A percentile compares a stretch with the other conserved stretches of the same genome.
These are phyloP conservation scores for Cryptoprocta ferox DNA, from an alignment of 2,797 vertebrate genomes.

Conservation along the genomic window DNA sequence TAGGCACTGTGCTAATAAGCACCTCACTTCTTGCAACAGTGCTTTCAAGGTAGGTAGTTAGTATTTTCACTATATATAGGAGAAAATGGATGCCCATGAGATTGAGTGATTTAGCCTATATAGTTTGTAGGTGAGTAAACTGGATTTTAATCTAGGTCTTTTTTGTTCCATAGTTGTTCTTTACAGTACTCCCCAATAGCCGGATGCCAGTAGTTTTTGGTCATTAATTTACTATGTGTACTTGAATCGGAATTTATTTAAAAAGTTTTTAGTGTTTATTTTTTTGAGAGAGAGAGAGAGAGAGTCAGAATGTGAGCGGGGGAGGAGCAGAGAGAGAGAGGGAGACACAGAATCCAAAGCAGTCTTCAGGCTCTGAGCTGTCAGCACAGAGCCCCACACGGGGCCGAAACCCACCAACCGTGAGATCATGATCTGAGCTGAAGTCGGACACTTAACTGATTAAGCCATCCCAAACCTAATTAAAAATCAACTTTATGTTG, in stretches of 20 bases:
- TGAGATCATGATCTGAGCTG: too few relatives aligned
- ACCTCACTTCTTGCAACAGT: not conserved
- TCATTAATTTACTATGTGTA: not conserved
- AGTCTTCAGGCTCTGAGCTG: too few relatives aligned
- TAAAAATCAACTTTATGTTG: not conserved
- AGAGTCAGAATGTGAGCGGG: too few relatives aligned
- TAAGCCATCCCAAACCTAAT: too few relatives aligned
- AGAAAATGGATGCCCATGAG: not conserved
- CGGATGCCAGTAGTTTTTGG: not conserved
- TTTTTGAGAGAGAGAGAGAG: too few relatives aligned
- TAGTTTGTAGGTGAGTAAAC: not conserved
- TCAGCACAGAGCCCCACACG: too few relatives aligned
- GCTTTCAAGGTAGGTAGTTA: not conserved
- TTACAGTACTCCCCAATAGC: not conserved
- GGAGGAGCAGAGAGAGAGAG: too few relatives aligned
- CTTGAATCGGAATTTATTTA: slow-evolving; percentile 10
- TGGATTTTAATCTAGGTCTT: not conserved
- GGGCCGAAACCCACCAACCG: too few relatives aligned
- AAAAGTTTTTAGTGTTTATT: too few relatives aligned
- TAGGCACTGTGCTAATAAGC: not conserved
- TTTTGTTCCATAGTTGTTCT: slow-evolving; percentile 31
- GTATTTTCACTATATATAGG: not conserved
- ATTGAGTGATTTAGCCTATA: not conserved
- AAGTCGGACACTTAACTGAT: too few relatives aligned
- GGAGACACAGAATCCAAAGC: too few relatives aligned